Percentiles rank a stretch among this genome's conserved stretches.
These are phyloP conservation scores for Sinosuthora webbiana DNA, from an alignment of 2,113 vertebrate species.

Conservation along the genomic window DNA sequence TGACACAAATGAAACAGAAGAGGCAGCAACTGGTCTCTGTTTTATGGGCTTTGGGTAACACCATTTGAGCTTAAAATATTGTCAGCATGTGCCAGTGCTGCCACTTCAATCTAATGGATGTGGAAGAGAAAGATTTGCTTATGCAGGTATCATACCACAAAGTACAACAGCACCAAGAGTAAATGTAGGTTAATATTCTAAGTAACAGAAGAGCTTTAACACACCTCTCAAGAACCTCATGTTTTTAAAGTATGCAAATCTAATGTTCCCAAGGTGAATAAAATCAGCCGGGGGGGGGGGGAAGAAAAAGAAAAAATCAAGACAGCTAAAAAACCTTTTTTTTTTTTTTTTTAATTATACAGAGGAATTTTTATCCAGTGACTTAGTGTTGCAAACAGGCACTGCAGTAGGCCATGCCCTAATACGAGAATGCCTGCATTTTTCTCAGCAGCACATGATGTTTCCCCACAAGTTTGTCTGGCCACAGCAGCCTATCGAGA, in stretches of 20 bases:
- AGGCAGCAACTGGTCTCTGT: neutral
- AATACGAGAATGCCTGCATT: neutral
- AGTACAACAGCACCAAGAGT: neutral
- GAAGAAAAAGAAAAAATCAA: neutral
- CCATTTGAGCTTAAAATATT: neutral
- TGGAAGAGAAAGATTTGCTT: neutral
- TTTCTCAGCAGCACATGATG: rapidly evolving
- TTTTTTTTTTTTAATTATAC: neutral
- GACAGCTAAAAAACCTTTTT: neutral
- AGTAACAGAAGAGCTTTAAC: neutral
- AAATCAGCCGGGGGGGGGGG: neutral
- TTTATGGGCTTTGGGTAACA: neutral
- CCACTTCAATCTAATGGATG: neutral
- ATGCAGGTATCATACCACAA: neutral
- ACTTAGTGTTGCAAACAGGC: neutral
- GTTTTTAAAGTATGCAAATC: neutral
- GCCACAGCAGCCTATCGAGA: neutral
- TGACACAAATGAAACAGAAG: neutral
- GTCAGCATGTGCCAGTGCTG: neutral
- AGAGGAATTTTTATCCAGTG: neutral
- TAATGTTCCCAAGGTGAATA: neutral
- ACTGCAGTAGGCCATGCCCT: neutral
- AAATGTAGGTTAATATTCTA: neutral
- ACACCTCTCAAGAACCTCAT: neutral
- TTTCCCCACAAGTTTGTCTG: neutral